Evolutionary conservation across 2,113 vertebrate genomes (phyloP).

Genomic region (Tupaia tana): DNA sequence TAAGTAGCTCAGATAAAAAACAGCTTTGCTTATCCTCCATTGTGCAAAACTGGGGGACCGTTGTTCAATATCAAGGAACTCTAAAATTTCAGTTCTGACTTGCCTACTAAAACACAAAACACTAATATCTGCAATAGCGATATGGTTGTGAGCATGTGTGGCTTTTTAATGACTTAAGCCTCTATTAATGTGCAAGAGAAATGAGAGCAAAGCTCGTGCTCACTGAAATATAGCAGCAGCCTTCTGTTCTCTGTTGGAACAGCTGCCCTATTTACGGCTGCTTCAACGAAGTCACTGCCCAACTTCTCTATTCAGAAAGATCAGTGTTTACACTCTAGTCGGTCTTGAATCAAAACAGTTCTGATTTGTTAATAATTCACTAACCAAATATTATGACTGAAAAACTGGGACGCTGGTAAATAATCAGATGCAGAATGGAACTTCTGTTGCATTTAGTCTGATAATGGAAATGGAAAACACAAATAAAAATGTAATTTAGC

Average conservation of each 20-base stretch:
- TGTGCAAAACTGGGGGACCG: background rate
- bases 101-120: slow-evolving; percentile 34
- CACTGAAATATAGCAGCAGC: slow-evolving; percentile 67
- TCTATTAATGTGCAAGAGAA: slow-evolving; percentile 68
- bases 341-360: slow-evolving; percentile 76
- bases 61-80: slow-evolving; percentile 52
- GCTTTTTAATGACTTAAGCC: slow-evolving; percentile 64
- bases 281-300: slow-evolving; percentile 65
- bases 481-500: slow-evolving; percentile 72
- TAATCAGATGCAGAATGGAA: slow-evolving; percentile 63
- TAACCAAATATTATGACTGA: slow-evolving; percentile 79
- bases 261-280: slow-evolving; percentile 66
- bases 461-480: slow-evolving; percentile 58
- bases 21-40: background rate
- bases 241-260: slow-evolving; percentile 73
- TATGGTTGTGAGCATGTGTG: slow-evolving; percentile 47
- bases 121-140: background rate
- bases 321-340: slow-evolving; percentile 63
- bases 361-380: slow-evolving; percentile 76
- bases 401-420: slow-evolving; percentile 69
- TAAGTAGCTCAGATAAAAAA: background rate
- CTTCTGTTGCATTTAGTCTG: slow-evolving; percentile 65
- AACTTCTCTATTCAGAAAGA: slow-evolving; percentile 63
- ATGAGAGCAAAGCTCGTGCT: slow-evolving; percentile 47
- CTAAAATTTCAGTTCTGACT: background rate